Evolutionary conservation across 2,888 invertebrate genomes (phyloP).

Genomic region (Fissipunctia ypsillon): DNA sequence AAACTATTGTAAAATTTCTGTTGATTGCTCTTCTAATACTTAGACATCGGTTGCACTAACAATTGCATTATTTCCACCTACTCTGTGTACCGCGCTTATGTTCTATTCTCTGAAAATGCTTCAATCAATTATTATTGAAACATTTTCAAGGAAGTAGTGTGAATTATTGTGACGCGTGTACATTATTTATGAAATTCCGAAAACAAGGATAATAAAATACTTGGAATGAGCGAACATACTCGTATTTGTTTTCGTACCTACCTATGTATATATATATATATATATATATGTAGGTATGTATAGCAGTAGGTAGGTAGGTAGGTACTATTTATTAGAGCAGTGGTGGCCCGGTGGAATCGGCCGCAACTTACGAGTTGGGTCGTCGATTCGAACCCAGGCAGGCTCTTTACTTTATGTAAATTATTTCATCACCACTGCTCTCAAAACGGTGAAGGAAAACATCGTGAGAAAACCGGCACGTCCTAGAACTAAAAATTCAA

Average conservation of each 20-base stretch:
- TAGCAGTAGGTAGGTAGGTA: too few relatives aligned
- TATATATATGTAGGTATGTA: background rate
- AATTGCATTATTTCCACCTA: conserved; percentile 1
- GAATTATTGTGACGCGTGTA: background rate
- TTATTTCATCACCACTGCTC: too few relatives aligned
- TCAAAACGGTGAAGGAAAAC: too few relatives aligned
- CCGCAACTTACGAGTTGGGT: too few relatives aligned
- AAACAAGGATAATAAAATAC: conserved; percentile 8
- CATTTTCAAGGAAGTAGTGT: background rate
- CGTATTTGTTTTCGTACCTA: background rate
- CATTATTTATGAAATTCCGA: background rate
- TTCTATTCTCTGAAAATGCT: background rate
- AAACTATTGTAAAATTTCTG: conserved; percentile 1
- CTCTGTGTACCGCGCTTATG: background rate
- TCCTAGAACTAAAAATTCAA: too few relatives aligned
- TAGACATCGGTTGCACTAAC: background rate
- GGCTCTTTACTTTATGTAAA: too few relatives aligned
- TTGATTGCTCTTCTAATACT: background rate
- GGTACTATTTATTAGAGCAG: too few relatives aligned
- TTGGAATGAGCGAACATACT: background rate
- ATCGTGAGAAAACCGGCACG: too few relatives aligned
- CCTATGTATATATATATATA: background rate
- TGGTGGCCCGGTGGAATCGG: too few relatives aligned
- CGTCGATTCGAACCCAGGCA: too few relatives aligned
- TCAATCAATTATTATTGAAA: background rate